phyloP scores from a whole-genome alignment of 2,888 invertebrate genomes.

The Thumatha senex region DNA sequence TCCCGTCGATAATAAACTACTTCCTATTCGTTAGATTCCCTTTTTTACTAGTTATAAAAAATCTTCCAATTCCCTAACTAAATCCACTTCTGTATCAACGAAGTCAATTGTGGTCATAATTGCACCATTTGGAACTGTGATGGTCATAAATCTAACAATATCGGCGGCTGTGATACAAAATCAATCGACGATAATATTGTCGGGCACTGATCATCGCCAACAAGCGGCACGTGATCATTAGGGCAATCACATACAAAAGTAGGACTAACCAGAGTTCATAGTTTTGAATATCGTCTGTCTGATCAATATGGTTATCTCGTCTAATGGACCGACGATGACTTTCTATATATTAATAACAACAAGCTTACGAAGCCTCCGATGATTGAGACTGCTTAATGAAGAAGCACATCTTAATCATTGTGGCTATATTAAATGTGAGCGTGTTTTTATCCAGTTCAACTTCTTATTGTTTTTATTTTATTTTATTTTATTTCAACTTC shows the following conservation, averaged over 20 bases:
- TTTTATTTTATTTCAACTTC: slow-evolving; percentile 50
- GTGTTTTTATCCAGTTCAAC: slow-evolving; percentile 55
- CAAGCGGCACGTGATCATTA: slow-evolving; percentile 79
- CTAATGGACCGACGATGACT: slow-evolving; percentile 80
- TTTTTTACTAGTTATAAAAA: slow-evolving; percentile 17
- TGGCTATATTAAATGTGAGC: slow-evolving; percentile 52
- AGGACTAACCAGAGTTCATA: slow-evolving; percentile 48
- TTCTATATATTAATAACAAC: slow-evolving; percentile 83
- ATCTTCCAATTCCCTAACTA: slow-evolving; percentile 25
- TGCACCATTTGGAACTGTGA: slow-evolving; percentile 69
- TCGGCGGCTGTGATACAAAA: slow-evolving; percentile 60
- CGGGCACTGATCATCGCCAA: slow-evolving; percentile 71
- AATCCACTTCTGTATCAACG: slow-evolving; percentile 38
- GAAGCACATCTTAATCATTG: slow-evolving; percentile 72
- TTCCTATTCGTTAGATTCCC: slow-evolving; percentile 40
- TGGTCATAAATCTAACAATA: slow-evolving; percentile 69
- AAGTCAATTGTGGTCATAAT: slow-evolving; percentile 60
- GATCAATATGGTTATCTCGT: slow-evolving; percentile 77
- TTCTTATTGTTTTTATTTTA: slow-evolving; percentile 51
- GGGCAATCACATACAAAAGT: slow-evolving; percentile 69
- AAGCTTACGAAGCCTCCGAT: slow-evolving; percentile 58
- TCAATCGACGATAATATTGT: slow-evolving; percentile 64
- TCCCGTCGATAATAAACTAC: slow-evolving; percentile 43
- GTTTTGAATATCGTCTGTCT: slow-evolving; percentile 58
- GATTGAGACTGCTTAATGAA: slow-evolving; percentile 76